phyloP scores from a whole-genome alignment of 2,888 invertebrate species.

The Opisthograptis luteolata region DNA sequence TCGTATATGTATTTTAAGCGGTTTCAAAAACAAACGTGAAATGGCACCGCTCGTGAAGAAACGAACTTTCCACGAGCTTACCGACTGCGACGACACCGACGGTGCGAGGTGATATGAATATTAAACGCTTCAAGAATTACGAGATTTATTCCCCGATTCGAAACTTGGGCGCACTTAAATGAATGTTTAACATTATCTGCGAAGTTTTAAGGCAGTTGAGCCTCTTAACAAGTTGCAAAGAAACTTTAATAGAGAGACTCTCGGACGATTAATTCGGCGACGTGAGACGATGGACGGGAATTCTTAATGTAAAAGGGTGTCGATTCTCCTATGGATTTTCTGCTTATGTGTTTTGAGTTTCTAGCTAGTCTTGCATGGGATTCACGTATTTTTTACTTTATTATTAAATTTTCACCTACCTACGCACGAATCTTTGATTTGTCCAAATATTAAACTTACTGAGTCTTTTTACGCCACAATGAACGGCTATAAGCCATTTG shows the following conservation, averaged over 20 bases:
- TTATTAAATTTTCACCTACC: no score
- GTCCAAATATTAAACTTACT: no score
- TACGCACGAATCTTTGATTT: no score
- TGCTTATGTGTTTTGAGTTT: no score
- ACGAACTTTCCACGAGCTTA: conserved; percentile 17
- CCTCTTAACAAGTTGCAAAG: conserved; percentile 78
- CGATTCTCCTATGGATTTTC: conserved; percentile 43
- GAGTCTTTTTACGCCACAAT: no score
- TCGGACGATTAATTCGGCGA: conserved; percentile 80
- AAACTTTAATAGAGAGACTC: conserved; percentile 82
- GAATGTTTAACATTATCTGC: conserved; percentile 84
- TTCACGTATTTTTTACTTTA: no score
- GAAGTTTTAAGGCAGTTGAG: conserved; percentile 77
- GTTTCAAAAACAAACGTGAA: no score
- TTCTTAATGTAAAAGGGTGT: conserved; percentile 76
- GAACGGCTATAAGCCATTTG: no score
- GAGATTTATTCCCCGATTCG: conserved; percentile 80
- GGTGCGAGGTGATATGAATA: conserved; percentile 74
- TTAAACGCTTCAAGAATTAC: conserved; percentile 81
- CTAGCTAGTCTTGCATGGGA: no score
- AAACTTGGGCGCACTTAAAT: conserved; percentile 80
- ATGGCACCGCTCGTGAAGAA: conserved; percentile 6
- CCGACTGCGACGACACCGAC: conserved; percentile 15
- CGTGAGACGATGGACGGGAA: conserved; percentile 78
- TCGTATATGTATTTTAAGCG: no score